Evolutionary conservation across 2,888 invertebrate species (phyloP).

Genomic region (Epinotia bilunana): DNA sequence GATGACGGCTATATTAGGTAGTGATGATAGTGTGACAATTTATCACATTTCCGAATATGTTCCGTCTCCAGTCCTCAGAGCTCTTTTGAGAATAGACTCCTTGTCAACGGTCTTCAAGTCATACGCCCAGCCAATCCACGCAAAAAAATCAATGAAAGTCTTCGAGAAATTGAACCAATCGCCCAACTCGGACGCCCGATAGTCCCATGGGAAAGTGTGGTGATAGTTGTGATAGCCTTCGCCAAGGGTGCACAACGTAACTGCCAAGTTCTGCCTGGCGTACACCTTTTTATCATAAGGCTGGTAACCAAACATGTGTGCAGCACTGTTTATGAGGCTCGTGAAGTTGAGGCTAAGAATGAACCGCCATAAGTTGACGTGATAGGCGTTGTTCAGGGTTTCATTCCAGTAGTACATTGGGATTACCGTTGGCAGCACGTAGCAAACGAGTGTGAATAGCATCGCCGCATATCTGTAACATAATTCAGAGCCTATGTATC

Average conservation of each 20-base stretch:
- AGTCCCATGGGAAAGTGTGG: constrained; percentile 66
- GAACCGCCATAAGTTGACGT: constrained; percentile 80
- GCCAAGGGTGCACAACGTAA: constrained; percentile 55
- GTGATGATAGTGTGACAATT: too few relatives aligned
- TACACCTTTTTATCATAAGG: constrained; percentile 72
- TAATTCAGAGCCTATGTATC: constrained; percentile 41
- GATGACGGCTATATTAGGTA: too few relatives aligned
- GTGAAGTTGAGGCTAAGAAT: constrained; percentile 84
- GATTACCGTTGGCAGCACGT: constrained; percentile 80
- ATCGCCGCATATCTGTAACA: constrained; percentile 83
- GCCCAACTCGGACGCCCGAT: constrained; percentile 63
- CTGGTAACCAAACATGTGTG: constrained; percentile 80
- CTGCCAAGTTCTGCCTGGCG: constrained; percentile 55
- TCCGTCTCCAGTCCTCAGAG: background rate
- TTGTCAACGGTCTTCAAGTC: constrained; percentile 57
- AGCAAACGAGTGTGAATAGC: constrained; percentile 83
- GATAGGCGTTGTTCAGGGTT: constrained; percentile 69
- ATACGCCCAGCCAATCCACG: constrained; percentile 66
- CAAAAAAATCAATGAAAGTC: constrained; percentile 63
- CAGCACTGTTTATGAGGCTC: constrained; percentile 87
- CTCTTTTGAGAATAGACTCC: background rate
- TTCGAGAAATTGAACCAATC: constrained; percentile 61
- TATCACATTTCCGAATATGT: background rate
- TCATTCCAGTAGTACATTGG: constrained; percentile 87
- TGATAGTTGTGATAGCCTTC: constrained; percentile 70